phyloP scores from a whole-genome alignment of 2,113 vertebrate species.

The Microcebus tavaratra region DNA sequence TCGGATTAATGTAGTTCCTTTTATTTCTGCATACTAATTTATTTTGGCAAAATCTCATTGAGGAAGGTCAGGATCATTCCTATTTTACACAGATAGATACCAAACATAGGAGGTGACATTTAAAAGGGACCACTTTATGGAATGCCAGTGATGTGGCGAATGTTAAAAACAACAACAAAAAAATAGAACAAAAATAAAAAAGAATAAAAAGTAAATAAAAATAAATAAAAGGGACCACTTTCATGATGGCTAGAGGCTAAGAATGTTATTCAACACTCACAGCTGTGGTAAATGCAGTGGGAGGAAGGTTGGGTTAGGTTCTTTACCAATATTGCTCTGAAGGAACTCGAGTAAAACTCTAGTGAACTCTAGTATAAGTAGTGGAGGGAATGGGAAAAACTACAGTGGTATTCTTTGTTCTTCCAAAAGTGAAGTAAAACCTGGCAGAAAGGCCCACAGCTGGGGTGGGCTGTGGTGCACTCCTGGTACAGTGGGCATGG shows the following conservation, averaged over 20 bases:
- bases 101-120: not conserved
- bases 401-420: not conserved
- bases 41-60: conserved; percentile 15
- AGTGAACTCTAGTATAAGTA: not conserved
- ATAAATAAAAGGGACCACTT: not conserved
- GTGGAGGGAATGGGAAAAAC: not conserved
- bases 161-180: too few species aligned
- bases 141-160: too few species aligned
- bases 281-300: not conserved
- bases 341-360: not conserved
- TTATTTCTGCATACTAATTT: conserved; percentile 9
- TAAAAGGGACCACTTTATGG: not conserved
- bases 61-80: not conserved
- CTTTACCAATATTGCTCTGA: not conserved
- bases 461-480: fast-evolving
- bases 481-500: fast-evolving
- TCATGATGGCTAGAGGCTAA: not conserved
- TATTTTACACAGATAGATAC: not conserved
- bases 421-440: not conserved
- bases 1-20: not conserved
- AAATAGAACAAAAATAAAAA: too few species aligned
- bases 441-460: not conserved
- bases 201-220: too few species aligned
- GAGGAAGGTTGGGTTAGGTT: not conserved
- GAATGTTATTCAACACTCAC: not conserved